Conservation (phyloP, 2,797 vertebrate genomes). For the Hybognathus amarus region DNA sequence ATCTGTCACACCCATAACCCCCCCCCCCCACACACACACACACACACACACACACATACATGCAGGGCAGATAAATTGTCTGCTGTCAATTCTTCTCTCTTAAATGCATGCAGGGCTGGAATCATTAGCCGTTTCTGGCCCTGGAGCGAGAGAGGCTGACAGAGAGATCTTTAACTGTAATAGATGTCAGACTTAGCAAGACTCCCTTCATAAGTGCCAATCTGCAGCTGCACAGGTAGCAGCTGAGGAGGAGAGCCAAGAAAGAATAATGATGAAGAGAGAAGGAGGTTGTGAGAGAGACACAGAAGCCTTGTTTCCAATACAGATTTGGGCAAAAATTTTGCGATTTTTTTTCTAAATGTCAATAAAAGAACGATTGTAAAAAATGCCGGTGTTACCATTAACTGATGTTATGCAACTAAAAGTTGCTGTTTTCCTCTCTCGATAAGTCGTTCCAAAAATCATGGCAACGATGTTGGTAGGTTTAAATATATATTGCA, state of each 20-base stretch:
- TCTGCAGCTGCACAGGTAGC: conserved; percentile 57
- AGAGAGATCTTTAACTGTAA: conserved; percentile 73
- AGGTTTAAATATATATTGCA: too few species aligned
- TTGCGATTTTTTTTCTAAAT: too few species aligned
- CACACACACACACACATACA: conserved; percentile 21
- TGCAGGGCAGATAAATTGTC: conserved; percentile 65
- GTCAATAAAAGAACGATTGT: too few species aligned
- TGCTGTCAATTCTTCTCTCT: conserved; percentile 64
- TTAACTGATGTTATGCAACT: too few species aligned
- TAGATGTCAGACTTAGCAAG: conserved; percentile 72
- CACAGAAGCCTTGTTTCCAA: too few species aligned
- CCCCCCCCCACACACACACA: conserved; percentile 13
- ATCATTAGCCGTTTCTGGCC: conserved; percentile 72
- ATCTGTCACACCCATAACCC: conserved; percentile 39
- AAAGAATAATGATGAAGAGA: conserved; percentile 50
- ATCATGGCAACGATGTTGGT: too few species aligned
- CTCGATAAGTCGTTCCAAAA: too few species aligned
- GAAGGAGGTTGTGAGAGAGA: conserved; percentile 15
- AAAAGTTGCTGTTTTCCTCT: too few species aligned
- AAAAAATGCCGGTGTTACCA: too few species aligned
- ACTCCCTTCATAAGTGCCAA: conserved; percentile 67
- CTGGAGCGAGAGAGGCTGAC: conserved; percentile 63
- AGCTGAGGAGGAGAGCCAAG: conserved; percentile 51
- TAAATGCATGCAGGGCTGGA: conserved; percentile 66
- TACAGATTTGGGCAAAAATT: too few species aligned